Evolutionary conservation across 2,113 vertebrate genomes (phyloP).

Genomic region (Ochotona curzoniae): DNA sequence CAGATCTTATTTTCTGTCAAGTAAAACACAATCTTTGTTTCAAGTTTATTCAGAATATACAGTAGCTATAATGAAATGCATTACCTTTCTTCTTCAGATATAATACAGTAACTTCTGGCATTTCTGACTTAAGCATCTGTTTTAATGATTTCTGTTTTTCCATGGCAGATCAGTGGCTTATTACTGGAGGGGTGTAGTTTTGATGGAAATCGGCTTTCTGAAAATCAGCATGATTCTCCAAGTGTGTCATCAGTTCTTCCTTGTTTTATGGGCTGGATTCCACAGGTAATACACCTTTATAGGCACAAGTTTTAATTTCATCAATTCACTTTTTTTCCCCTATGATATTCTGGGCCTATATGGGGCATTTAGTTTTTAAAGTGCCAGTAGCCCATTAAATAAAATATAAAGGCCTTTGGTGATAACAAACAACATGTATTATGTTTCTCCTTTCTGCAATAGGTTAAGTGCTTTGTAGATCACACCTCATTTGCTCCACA

Average conservation of each 20-base stretch:
- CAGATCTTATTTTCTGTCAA: constrained; percentile 58
- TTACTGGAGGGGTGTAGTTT: constrained; percentile 96
- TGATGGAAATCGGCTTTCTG: constrained; percentile 93
- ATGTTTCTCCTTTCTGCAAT: neutral
- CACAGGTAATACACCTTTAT: constrained; percentile 89
- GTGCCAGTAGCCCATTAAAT: neutral
- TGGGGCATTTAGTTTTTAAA: neutral
- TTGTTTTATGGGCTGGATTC: constrained; percentile 97
- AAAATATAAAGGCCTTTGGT: neutral
- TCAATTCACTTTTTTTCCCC: neutral
- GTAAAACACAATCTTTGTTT: constrained; percentile 68
- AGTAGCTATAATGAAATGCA: constrained; percentile 26
- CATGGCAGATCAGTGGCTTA: constrained; percentile 92
- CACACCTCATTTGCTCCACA: neutral
- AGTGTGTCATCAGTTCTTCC: constrained; percentile 94
- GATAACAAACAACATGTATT: neutral
- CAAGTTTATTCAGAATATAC: constrained; percentile 68
- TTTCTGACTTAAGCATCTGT: constrained; percentile 45
- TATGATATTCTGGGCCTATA: neutral
- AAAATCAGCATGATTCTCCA: constrained; percentile 96
- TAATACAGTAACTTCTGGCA: constrained; percentile 59
- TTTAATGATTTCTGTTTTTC: constrained; percentile 76
- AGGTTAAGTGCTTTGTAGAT: neutral
- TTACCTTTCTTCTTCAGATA: constrained; percentile 21
- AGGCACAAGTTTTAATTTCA: neutral